Percentiles rank a stretch among this genome's conserved stretches.
Evolutionary conservation across 1,140 invertebrate genomes (phyloP).

Genomic region (fruit fly (Drosophila melanogaster)): Release_6_plus_ISO1_MT NT_033779.5:20031001-20031500

Average conservation of each 20-base stretch:
- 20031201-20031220: neutral
- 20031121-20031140: slow-evolving; percentile 19
- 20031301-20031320: too few relatives aligned
- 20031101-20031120: slow-evolving; percentile 2
- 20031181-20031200: slow-evolving; percentile 15
- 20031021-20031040: slow-evolving; percentile 61
- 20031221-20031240: neutral
- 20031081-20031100: slow-evolving; percentile 24
- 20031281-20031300: neutral
- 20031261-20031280: neutral
- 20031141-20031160: slow-evolving; percentile 62
- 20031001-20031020: slow-evolving; percentile 47
- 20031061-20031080: neutral
- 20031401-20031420: neutral
- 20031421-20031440: slow-evolving; percentile 1
- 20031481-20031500: slow-evolving; percentile 42
- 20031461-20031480: slow-evolving; percentile 9
- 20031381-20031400: neutral
- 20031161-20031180: slow-evolving; percentile 38
- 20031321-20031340: too few relatives aligned
- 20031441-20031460: neutral
- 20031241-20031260: neutral
- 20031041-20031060: slow-evolving; percentile 41
- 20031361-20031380: neutral
- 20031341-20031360: neutral